Conservation (phyloP, 2,888 invertebrate genomes). For the Sepiola atlantica region DNA sequence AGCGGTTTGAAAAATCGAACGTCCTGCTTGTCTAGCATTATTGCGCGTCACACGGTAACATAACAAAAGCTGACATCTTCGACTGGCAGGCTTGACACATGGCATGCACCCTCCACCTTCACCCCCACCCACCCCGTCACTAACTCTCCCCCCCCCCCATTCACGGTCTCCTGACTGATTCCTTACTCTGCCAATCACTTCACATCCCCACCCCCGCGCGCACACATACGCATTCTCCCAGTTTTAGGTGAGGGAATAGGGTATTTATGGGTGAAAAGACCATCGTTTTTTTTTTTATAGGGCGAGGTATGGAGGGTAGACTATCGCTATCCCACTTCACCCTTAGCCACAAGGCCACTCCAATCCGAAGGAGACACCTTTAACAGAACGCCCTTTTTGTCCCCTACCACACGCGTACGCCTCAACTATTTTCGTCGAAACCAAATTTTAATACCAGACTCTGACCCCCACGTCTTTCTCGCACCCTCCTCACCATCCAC, state of each 20-base stretch:
- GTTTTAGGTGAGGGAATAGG: background rate
- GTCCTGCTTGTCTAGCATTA: slow-evolving; percentile 9
- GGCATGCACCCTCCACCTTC: background rate
- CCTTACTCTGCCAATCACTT: slow-evolving; percentile 20
- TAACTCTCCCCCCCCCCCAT: background rate
- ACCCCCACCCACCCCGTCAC: background rate
- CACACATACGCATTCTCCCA: background rate
- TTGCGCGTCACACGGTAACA: slow-evolving; percentile 32
- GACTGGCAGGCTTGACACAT: slow-evolving; percentile 32
- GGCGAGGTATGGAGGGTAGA: background rate
- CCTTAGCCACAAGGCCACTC: background rate
- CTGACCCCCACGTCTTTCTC: background rate
- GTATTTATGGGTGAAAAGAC: background rate
- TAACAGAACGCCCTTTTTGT: too few relatives aligned
- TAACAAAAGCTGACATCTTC: slow-evolving; percentile 32
- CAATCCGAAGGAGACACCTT: background rate
- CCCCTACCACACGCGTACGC: background rate
- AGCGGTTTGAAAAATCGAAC: slow-evolving; percentile 32
- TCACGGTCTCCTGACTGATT: background rate
- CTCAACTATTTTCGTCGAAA: background rate
- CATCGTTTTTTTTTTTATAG: background rate
- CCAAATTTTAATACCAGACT: background rate
- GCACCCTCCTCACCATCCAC: background rate
- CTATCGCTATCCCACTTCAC: background rate
- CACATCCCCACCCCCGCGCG: background rate